These are phyloP conservation scores for Antechinus flavipes DNA, from an alignment of 2,113 vertebrate genomes.

Conservation along the genomic window DNA sequence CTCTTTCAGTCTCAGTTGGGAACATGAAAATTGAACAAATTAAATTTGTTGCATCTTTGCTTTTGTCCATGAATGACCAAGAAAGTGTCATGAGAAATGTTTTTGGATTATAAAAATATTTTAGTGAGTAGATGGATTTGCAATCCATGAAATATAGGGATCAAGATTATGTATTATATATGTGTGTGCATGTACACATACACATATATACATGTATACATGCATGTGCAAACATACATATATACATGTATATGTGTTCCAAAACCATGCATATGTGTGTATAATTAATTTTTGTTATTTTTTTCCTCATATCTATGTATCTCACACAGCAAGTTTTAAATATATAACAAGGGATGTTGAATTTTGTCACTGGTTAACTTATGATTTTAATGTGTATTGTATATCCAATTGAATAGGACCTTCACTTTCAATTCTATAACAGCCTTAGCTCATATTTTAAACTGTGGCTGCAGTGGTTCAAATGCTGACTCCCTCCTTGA, in stretches of 20 bases:
- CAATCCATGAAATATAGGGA: background rate
- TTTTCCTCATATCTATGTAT: background rate
- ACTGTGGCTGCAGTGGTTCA: slow-evolving; percentile 21
- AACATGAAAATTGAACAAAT: background rate
- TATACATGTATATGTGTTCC: background rate
- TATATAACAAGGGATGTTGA: background rate
- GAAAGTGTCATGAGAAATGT: background rate
- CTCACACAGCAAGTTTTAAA: background rate
- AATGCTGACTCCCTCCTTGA: slow-evolving; percentile 38
- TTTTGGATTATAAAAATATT: background rate
- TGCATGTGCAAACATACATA: background rate
- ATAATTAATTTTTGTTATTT: background rate
- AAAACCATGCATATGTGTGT: background rate
- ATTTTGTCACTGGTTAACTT: background rate
- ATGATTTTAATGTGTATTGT: background rate
- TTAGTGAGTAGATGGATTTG: background rate
- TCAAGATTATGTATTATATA: background rate
- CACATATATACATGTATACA: background rate
- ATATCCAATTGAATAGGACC: background rate
- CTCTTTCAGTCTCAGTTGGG: background rate
- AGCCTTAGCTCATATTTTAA: slow-evolving; percentile 34
- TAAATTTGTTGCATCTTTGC: background rate
- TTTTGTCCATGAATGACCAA: background rate
- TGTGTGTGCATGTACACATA: background rate
- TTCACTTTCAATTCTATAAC: background rate